Evolutionary conservation across 2,797 vertebrate genomes (phyloP).

Genomic region (Liasis olivaceus): DNA sequence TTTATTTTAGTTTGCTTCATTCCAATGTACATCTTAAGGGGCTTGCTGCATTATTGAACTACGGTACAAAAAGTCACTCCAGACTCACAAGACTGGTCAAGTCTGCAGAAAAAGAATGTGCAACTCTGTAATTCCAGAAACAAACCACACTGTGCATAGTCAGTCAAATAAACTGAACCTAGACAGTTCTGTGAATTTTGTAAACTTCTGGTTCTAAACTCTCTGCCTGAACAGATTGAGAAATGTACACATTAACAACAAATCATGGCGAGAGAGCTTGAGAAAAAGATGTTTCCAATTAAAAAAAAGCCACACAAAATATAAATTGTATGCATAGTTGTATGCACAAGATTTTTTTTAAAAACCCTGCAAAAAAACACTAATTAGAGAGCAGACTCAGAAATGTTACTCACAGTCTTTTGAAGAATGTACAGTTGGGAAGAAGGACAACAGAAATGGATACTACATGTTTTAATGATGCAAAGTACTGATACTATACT

Average conservation of each 20-base stretch:
- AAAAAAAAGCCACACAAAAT: not conserved
- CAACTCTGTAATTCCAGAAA: not conserved
- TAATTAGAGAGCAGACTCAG: not conserved
- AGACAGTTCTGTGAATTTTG: not conserved
- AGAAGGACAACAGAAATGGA: not conserved
- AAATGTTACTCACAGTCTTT: not conserved
- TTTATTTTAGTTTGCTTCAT: not conserved
- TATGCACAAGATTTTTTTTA: too few relatives aligned
- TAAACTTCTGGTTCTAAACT: not conserved
- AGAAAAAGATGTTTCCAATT: not conserved
- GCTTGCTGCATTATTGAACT: not conserved
- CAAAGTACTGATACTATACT: not conserved
- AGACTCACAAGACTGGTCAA: not conserved
- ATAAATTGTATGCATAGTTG: not conserved
- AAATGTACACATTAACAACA: not conserved
- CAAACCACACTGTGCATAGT: not conserved
- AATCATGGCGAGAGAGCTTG: not conserved
- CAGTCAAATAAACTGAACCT: not conserved
- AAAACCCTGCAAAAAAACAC: not conserved
- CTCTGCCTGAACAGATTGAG: not conserved
- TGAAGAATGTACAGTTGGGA: not conserved
- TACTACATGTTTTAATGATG: not conserved
- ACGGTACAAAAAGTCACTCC: not conserved
- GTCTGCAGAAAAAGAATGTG: not conserved
- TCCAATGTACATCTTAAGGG: not conserved